phyloP scores from a whole-genome alignment of 2,113 vertebrate genomes.

The Poecile atricapillus region DNA sequence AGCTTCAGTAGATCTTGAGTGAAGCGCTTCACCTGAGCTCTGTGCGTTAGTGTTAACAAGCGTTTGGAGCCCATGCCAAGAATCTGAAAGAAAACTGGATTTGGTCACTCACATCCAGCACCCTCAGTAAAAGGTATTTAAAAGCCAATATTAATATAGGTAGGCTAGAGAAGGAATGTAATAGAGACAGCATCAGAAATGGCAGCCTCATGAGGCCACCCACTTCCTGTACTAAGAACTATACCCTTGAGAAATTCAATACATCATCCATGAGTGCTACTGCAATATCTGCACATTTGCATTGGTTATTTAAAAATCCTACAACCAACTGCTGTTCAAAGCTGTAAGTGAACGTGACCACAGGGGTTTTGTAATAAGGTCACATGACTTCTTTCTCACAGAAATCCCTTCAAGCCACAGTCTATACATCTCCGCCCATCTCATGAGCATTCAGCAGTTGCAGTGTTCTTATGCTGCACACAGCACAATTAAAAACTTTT shows the following conservation, averaged over 20 bases:
- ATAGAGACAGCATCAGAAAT: not conserved
- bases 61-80: slow-evolving; percentile 94
- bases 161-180: not conserved
- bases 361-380: not conserved
- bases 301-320: not conserved
- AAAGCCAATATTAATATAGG: not conserved
- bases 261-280: rapidly evolving
- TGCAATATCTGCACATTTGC: not conserved
- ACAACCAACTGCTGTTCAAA: not conserved
- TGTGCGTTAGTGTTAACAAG: slow-evolving; percentile 90
- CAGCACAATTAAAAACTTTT: not conserved
- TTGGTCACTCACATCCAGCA: not conserved
- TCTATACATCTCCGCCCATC: not conserved
- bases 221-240: not conserved
- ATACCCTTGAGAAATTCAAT: not conserved
- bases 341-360: not conserved
- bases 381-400: not conserved
- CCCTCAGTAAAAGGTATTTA: not conserved
- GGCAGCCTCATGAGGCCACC: not conserved
- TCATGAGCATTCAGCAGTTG: too few species aligned
- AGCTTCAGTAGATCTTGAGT: slow-evolving; percentile 95
- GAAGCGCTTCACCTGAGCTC: slow-evolving; percentile 96
- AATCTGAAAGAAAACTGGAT: slow-evolving; percentile 75
- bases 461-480: not conserved
- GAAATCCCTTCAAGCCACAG: not conserved